phyloP scores from a whole-genome alignment of 2,797 vertebrate genomes.

The Lophius americanus region DNA sequence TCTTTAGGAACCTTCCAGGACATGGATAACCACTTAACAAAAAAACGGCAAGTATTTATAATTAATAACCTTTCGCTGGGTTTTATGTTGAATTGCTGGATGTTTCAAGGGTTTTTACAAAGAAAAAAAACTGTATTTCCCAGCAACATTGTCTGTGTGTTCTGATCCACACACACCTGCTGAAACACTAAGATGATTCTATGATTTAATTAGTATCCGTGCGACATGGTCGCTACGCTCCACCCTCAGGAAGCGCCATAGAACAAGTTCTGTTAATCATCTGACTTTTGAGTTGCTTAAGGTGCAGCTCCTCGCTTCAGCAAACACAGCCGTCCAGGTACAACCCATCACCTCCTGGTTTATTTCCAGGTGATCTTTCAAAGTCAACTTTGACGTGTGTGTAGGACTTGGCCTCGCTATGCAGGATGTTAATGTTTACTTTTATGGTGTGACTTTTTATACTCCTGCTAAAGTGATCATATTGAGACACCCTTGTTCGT shows the following conservation, averaged over 20 bases:
- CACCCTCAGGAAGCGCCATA: neutral
- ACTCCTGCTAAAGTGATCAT: no score
- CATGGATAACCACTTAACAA: neutral
- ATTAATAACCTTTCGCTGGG: neutral
- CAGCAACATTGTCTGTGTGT: neutral
- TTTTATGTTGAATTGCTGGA: neutral
- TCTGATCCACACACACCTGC: neutral
- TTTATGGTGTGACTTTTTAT: neutral
- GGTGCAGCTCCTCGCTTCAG: conserved; percentile 1
- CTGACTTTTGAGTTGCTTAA: conserved; percentile 3
- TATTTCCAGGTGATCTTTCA: neutral
- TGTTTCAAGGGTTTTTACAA: neutral
- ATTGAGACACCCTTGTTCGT: no score
- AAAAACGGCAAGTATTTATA: neutral
- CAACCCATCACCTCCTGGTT: neutral
- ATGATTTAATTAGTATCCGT: neutral
- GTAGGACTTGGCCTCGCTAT: neutral
- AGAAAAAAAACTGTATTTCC: neutral
- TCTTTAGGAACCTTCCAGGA: neutral
- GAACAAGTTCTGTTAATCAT: neutral
- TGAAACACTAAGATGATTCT: neutral
- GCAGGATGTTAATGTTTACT: conserved; percentile 51
- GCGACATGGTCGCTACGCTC: neutral
- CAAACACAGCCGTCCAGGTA: conserved; percentile 39
- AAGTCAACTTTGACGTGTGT: neutral